Conservation (phyloP, 2,797 vertebrate species). For the Leucoraja ocellata region DNA sequence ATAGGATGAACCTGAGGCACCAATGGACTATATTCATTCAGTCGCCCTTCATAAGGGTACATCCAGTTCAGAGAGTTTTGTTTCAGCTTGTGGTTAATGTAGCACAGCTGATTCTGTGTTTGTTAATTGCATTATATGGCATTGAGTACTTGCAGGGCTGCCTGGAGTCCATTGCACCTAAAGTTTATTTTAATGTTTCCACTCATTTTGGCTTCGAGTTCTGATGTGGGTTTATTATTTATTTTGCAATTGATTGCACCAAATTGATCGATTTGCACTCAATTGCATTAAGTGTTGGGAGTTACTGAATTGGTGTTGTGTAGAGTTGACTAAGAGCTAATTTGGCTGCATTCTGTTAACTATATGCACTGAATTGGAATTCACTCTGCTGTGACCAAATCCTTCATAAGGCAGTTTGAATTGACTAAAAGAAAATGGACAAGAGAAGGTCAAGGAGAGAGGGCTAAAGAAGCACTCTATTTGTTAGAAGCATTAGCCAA, state of each 20-base stretch:
- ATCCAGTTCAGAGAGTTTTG: slow-evolving; percentile 38
- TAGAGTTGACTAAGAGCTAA: slow-evolving; percentile 16
- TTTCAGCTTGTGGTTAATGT: slow-evolving; percentile 39
- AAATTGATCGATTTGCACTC: slow-evolving; percentile 4
- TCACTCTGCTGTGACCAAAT: slow-evolving; percentile 48
- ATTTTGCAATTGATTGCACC: slow-evolving; percentile 18
- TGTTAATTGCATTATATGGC: slow-evolving; percentile 37
- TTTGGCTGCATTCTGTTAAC: slow-evolving; percentile 37
- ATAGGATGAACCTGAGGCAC: slow-evolving; percentile 84
- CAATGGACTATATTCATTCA: slow-evolving; percentile 94
- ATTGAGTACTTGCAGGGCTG: slow-evolving; percentile 4
- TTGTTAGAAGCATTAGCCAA: slow-evolving; percentile 95
- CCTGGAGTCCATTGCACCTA: slow-evolving; percentile 4
- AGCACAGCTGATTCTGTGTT: slow-evolving; percentile 37
- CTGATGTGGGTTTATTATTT: slow-evolving; percentile 15
- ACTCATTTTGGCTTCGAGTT: neutral
- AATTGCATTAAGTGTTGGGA: slow-evolving; percentile 15
- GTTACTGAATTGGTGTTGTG: slow-evolving; percentile 16
- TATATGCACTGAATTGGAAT: slow-evolving; percentile 31
- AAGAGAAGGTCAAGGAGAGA: slow-evolving; percentile 99
- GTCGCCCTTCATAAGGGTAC: slow-evolving; percentile 44
- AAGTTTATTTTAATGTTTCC: neutral
- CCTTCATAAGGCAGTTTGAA: slow-evolving; percentile 89
- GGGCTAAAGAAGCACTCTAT: slow-evolving; percentile 92
- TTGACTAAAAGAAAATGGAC: slow-evolving; percentile 94